Conservation (phyloP, 2,888 invertebrate species). For the Plagodis pulveraria region DNA sequence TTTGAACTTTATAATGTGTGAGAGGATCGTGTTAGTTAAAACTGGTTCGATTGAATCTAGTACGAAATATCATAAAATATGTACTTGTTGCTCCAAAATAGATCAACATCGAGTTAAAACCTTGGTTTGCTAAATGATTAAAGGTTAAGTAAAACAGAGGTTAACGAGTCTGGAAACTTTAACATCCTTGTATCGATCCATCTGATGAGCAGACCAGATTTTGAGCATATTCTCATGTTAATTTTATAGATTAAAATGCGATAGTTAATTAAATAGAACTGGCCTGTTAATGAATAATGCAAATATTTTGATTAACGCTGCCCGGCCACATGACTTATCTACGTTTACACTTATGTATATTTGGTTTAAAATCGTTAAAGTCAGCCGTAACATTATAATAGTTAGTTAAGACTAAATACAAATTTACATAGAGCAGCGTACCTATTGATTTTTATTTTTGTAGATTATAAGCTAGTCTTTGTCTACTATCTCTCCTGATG, state of each 20-base stretch:
- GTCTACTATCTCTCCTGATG: too few relatives aligned
- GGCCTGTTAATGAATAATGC: conserved; percentile 6
- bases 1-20: too few relatives aligned
- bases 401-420: too few relatives aligned
- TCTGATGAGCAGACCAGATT: not conserved
- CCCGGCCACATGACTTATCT: conserved; percentile 7
- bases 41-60: too few relatives aligned
- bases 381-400: too few relatives aligned
- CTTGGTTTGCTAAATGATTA: conserved; percentile 19
- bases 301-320: conserved; percentile 9
- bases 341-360: too few relatives aligned
- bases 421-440: too few relatives aligned
- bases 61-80: too few relatives aligned
- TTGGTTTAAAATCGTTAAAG: too few relatives aligned
- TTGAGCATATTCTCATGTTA: conserved; percentile 14
- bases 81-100: not conserved
- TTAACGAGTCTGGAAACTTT: conserved; percentile 10
- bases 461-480: too few relatives aligned
- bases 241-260: conserved; percentile 6
- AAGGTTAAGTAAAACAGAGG: conserved; percentile 25
- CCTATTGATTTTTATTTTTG: too few relatives aligned
- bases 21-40: too few relatives aligned
- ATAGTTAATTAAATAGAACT: conserved; percentile 10
- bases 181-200: conserved; percentile 17
- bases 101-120: conserved; percentile 5